phyloP scores from a whole-genome alignment of 2,113 vertebrate genomes.

The Chascanopsetta lugubris region DNA sequence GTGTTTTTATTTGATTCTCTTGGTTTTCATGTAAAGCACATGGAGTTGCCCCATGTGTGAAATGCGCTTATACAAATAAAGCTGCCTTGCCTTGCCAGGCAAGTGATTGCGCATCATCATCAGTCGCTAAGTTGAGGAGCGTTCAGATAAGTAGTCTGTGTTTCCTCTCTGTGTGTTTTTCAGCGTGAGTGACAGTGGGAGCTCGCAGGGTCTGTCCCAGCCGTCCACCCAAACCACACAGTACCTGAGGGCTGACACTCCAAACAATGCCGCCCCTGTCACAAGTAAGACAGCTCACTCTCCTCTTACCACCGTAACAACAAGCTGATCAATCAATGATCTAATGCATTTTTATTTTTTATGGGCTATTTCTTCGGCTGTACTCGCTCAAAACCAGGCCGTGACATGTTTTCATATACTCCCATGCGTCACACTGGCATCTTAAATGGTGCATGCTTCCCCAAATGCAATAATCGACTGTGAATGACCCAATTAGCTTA shows the following conservation, averaged over 20 bases:
- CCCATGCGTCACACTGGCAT: conserved; percentile 19
- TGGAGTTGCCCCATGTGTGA: too few relatives aligned
- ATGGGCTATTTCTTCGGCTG: background rate
- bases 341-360: background rate
- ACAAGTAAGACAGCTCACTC: conserved; percentile 91
- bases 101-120: too few relatives aligned
- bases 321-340: background rate
- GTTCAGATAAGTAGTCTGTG: background rate
- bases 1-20: conserved; percentile 2
- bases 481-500: conserved; percentile 60
- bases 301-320: background rate
- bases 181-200: conserved; percentile 96
- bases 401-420: background rate
- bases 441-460: conserved; percentile 53
- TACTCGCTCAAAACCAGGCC: background rate
- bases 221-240: conserved; percentile 98
- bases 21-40: too few relatives aligned
- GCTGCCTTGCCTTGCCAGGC: too few relatives aligned
- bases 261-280: conserved; percentile 95
- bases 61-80: background rate
- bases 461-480: conserved; percentile 62
- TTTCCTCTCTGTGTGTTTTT: conserved; percentile 52
- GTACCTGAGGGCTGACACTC: conserved; percentile 97
- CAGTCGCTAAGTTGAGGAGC: background rate
- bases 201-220: conserved; percentile 96